Evolutionary conservation across 2,888 invertebrate genomes (phyloP), one percentile per base, ranked within the genome.

Genomic region (Lycophotia porphyrea): DNA sequence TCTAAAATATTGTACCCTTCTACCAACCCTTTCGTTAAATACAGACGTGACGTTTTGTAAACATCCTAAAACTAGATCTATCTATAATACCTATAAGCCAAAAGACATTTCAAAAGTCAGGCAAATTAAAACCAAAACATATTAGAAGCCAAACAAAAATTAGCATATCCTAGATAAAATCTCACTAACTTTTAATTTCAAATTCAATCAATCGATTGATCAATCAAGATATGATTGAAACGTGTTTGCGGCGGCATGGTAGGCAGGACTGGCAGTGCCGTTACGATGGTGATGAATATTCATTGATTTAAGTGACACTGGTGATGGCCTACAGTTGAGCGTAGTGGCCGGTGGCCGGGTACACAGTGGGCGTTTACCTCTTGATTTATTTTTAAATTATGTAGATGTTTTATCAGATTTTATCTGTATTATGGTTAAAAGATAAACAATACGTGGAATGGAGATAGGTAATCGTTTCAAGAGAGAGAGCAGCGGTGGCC

Each of bases 171-270:
- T 34, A 58, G 18, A 64, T 55, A 27, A 52, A 31, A 44, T 36
- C n/a, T 42, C 24, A n/a, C 27, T 47, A 49, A 86, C 49, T 83
- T 72, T 74, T 75, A 68, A 72, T 83, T 84, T 78, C 55, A 71
- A 24, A 78, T 85, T 76, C 60, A 77, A 82, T 82, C 71, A 74
- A 69, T 27, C 61, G 79, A 85, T 85, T 83, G 78, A 83, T 83
- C 84, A 71, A 82, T 73, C 78, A 71, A 83, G 82, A 85, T 82
- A 70, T 83, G 71, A 78, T 74, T 86, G 55, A 67, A 85, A 85
- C 82, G 18, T 52, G 82, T 82, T 85, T 69, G 74, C 27, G 31
- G 74, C n/a, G 80, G 73, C 49, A 39, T 65, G 75, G 61, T 55
- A 63, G 39, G 63, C 39, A 63, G 63, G 18, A 39, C 63, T 39